Evolutionary conservation across 2,113 vertebrate species (phyloP), one percentile per base, ranked within the genome.

Genomic region (Shinisaurus crocodilurus): DNA sequence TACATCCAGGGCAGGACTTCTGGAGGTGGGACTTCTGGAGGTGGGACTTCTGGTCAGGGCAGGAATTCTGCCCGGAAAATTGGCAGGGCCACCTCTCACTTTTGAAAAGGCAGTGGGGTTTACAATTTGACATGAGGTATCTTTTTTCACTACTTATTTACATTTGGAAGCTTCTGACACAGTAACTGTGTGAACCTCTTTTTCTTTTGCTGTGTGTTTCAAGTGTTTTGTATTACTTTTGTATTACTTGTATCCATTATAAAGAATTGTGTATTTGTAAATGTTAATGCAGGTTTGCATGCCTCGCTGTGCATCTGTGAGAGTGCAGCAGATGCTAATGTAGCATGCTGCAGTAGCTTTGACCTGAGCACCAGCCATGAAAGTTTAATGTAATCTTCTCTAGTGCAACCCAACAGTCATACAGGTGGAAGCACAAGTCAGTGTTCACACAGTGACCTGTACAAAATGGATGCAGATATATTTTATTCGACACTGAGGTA

Each of bases 181-280:
- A 32, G n/a, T 82, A 88, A 95, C 54, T 86, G 89, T 83, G 57
- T 67, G 40, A 0, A 0, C 81, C 63, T 67, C 92, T 85, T 95
- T 63, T 89, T 48, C 29, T 72, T 93, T 94, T 89, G 90, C 84
- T 63, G 60, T 43, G n/a, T 86, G 25, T 96, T 94, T 95, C 87
- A 92, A 87, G 72, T 74, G 57, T 63, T 69, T 45, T 2, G 12
- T 88, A 86, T 94, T 91, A 65, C 91, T 63, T 69, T 45, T 2
- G 12, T 88, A 86, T 94, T 91, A 65, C 91, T 94, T 80, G 20
- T 0, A 40, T 13, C 63, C 65, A 69, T 90, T 95, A 29, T 92
- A 92, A 87, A 92, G 94, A 91, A 75, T 34, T 67, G 37, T 83
- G 79, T 94, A 90, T 95, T 95, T 95, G 86, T 93, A 93, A 93